A percentile compares a stretch with the other conserved stretches of the same genome.
phyloP scores from a whole-genome alignment of 2,113 vertebrate species.

The Lonchura striata region DNA sequence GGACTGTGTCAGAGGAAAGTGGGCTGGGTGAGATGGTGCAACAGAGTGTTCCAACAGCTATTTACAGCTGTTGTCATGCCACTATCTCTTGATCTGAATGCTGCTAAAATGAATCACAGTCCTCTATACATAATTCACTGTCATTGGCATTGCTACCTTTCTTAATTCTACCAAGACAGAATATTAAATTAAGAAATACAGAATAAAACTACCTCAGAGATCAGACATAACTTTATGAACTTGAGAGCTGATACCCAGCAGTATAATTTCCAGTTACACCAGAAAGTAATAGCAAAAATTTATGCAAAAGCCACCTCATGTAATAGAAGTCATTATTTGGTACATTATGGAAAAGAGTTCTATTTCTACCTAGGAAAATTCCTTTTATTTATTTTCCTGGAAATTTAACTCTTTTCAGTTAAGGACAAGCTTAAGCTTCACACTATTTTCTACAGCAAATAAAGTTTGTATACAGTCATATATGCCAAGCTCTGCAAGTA shows the following conservation, averaged over 20 bases:
- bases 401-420: neutral
- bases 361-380: neutral
- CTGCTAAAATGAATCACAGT: neutral
- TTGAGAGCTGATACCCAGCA: neutral
- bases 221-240: neutral
- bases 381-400: neutral
- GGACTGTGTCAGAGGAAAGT: neutral
- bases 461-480: neutral
- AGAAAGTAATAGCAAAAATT: neutral
- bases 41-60: neutral
- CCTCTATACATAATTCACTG: neutral
- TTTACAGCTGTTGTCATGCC: neutral
- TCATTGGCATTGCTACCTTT: neutral
- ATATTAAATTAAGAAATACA: neutral
- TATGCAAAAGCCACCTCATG: neutral
- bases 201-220: neutral
- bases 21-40: neutral
- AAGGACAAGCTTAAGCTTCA: neutral
- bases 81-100: neutral
- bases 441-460: neutral
- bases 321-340: neutral
- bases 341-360: neutral
- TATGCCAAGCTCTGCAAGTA: neutral
- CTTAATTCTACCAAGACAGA: neutral
- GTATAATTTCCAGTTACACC: neutral